Evolutionary conservation across 1,140 invertebrate species (phyloP).

Genomic region (Alviniconcha marisindica): DNA sequence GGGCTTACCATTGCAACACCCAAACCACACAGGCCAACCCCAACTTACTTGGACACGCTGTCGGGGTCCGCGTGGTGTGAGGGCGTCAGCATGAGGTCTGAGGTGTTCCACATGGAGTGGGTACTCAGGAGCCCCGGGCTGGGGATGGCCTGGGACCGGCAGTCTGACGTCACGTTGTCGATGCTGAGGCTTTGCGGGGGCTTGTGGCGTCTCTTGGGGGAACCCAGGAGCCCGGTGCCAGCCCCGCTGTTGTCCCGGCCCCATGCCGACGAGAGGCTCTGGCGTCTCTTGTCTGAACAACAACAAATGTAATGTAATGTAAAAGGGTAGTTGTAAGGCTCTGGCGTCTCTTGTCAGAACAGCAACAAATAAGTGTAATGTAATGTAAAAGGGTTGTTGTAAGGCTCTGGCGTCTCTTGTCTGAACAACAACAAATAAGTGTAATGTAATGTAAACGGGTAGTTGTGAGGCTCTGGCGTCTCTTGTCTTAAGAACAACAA

Average conservation of each 20-base stretch:
- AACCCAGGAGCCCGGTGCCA: background rate
- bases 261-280: slow-evolving; percentile 26
- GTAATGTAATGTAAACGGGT: too few species aligned
- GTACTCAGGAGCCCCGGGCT: slow-evolving; percentile 64
- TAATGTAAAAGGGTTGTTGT: too few species aligned
- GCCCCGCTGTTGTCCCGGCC: background rate
- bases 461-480: too few species aligned
- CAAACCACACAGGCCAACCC: too few species aligned
- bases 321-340: too few species aligned
- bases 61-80: slow-evolving; percentile 40
- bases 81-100: slow-evolving; percentile 47
- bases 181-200: slow-evolving; percentile 10
- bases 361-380: too few species aligned
- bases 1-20: too few species aligned
- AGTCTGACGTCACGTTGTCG: slow-evolving; percentile 21
- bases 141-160: slow-evolving; percentile 32
- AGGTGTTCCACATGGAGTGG: slow-evolving; percentile 62
- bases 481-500: too few species aligned
- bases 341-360: too few species aligned
- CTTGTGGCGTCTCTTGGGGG: slow-evolving; percentile 12
- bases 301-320: too few species aligned
- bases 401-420: slow-evolving; percentile 23
- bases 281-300: slow-evolving; percentile 27
- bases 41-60: slow-evolving; percentile 39
- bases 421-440: too few species aligned